A percentile compares a stretch with the other conserved stretches of the same genome.
Conservation (phyloP, 1,140 invertebrate genomes). For the Drosophila micromelanica region DNA sequence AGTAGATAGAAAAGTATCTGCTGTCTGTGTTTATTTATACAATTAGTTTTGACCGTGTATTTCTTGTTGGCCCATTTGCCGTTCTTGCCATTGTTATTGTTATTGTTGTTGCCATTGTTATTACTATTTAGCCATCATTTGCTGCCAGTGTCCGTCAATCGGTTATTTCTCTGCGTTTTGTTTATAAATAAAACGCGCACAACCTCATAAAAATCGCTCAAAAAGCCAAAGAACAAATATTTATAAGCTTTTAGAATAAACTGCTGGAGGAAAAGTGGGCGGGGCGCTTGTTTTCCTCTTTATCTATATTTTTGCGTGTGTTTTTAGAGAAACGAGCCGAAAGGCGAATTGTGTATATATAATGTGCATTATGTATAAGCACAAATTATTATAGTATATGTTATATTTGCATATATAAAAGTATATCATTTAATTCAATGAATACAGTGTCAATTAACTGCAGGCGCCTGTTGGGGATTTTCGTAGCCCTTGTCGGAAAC, state of each 20-base stretch:
- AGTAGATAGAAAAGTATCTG: slow-evolving; percentile 1
- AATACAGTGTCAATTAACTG: slow-evolving; percentile 70
- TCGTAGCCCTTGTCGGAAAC: slow-evolving; percentile 12
- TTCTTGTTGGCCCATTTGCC: slow-evolving; percentile 7
- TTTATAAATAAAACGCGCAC: slow-evolving; percentile 71
- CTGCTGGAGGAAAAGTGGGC: neutral
- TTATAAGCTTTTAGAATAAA: slow-evolving; percentile 59
- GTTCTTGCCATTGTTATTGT: slow-evolving; percentile 6
- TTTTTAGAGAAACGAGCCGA: slow-evolving; percentile 33
- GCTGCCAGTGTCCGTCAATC: slow-evolving; percentile 60
- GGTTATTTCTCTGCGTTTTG: slow-evolving; percentile 38
- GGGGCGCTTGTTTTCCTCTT: slow-evolving; percentile 2
- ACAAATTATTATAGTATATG: neutral
- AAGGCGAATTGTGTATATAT: slow-evolving; percentile 15
- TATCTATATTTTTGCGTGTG: slow-evolving; percentile 29
- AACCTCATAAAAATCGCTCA: slow-evolving; percentile 70
- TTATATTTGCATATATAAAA: slow-evolving; percentile 20
- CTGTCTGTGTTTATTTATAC: slow-evolving; percentile 42
- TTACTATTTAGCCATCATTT: slow-evolving; percentile 71
- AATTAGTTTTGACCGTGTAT: slow-evolving; percentile 19
- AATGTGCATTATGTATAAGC: neutral
- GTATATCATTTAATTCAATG: slow-evolving; percentile 52
- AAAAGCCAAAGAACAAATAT: slow-evolving; percentile 62
- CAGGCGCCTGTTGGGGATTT: slow-evolving; percentile 39
- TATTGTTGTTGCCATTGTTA: slow-evolving; percentile 41